A percentile compares a stretch with the other conserved stretches of the same genome.
These are phyloP conservation scores for Vanessa cardui DNA, from an alignment of 2,888 invertebrate species.

Conservation along the genomic window DNA sequence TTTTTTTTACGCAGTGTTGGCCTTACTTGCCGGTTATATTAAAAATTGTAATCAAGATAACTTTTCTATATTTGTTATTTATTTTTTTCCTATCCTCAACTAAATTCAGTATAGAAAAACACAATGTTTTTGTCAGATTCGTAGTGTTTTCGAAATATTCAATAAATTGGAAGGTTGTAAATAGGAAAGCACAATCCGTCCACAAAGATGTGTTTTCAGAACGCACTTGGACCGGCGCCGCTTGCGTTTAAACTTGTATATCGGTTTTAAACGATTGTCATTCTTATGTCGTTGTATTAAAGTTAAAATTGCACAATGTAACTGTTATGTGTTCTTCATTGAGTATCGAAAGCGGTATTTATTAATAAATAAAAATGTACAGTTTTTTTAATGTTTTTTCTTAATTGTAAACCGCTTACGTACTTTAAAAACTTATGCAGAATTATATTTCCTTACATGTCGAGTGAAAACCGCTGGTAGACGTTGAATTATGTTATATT, in stretches of 20 bases:
- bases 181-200: conserved; percentile 67
- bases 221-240: background rate
- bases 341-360: conserved; percentile 4
- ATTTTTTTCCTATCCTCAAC: background rate
- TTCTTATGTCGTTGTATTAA: conserved; percentile 19
- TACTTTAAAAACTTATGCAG: background rate
- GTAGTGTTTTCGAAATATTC: background rate
- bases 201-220: conserved; percentile 58
- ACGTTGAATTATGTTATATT: conserved; percentile 58
- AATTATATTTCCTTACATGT: conserved; percentile 24
- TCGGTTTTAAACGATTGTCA: conserved; percentile 6
- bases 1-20: no score
- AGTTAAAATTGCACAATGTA: conserved; percentile 30
- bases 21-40: no score
- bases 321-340: conserved; percentile 15
- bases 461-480: conserved; percentile 59
- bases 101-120: background rate
- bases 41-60: no score
- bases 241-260: conserved; percentile 13
- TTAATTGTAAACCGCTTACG: conserved; percentile 10
- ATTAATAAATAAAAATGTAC: conserved; percentile 5
- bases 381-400: conserved; percentile 13
- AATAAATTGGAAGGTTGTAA: conserved; percentile 3
- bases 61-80: no score
- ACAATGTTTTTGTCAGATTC: no score